Evolutionary conservation across 2,888 invertebrate genomes (phyloP), one percentile per base, ranked within the genome.

Genomic region (Augiades crinisus): DNA sequence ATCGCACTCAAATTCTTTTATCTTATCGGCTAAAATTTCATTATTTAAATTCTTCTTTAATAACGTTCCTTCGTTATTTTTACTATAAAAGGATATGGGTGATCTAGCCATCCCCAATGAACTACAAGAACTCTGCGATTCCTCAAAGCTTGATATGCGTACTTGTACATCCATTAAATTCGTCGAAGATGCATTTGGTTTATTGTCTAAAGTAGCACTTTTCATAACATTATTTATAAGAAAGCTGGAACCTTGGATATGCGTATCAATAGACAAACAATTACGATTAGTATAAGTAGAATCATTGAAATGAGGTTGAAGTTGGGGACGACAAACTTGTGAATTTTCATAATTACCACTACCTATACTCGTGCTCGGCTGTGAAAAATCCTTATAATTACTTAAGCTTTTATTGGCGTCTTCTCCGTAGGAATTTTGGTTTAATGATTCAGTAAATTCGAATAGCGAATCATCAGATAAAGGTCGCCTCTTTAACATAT

Each of bases 391-490:
- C 38, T 95, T 82, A 72, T 93, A 94, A 56, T 90, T 91, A 72
- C 94, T 94, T 43, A 94, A 81, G 67, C 94, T 93, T n/a, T 92
- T 86, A 57, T 91, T 92, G 16, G 88, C 81, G 2, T 82, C 66
- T 3, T 79, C 75, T 30, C 92, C 92, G 61, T 57, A 69, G 24
- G 89, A 84, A 52, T 87, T 86, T 27, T 91, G 88, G 53, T 90
- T 90, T 60, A 91, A 91, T 13, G 92, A 78, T 7, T 92, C 91
- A 53, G 92, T 92, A 34, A 94, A 83, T 70, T 94, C 93, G 68
- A 93, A 94, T 33, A 93, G 81, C 40, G 94, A 94, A 63, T 95
- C 94, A 68, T 94, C 94, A 13, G 95, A 95, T 2, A 95, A 90
- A 0, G 95, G 95, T 59, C 95, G 85, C 43, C 95, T 87, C 65